These are phyloP conservation scores for Trissolcus japonicus DNA, from an alignment of 2,888 invertebrate species.

Conservation along the genomic window DNA sequence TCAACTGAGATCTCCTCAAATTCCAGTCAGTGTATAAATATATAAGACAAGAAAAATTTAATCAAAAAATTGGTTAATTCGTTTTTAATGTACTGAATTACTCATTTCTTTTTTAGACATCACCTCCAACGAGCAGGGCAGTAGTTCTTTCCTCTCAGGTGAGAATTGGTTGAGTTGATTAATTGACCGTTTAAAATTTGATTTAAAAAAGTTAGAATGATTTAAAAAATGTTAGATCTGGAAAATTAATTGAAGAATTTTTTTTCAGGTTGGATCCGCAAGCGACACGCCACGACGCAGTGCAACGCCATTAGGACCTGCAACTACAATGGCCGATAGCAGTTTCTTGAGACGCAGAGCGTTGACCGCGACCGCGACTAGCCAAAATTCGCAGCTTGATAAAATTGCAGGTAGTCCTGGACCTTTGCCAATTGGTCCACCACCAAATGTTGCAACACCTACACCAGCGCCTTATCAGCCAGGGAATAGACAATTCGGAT, in stretches of 20 bases:
- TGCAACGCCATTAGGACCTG: slow-evolving; percentile 58
- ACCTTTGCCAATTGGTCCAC: slow-evolving; percentile 59
- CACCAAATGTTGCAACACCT: slow-evolving; percentile 55
- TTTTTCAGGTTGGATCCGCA: too few species aligned
- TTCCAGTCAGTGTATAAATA: background rate
- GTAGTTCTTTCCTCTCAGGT: too few species aligned
- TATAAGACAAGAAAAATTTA: background rate
- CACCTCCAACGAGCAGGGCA: too few species aligned
- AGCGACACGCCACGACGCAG: slow-evolving; percentile 61
- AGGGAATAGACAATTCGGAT: slow-evolving; percentile 63
- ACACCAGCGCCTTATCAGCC: slow-evolving; percentile 61
- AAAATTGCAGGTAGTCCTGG: slow-evolving; percentile 51
- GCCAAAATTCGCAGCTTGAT: slow-evolving; percentile 60
- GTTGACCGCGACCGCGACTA: slow-evolving; percentile 58
- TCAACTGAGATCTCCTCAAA: slow-evolving; percentile 75
- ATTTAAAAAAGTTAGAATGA: background rate
- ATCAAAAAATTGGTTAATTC: background rate
- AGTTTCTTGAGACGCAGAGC: slow-evolving; percentile 68
- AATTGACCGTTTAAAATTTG: background rate
- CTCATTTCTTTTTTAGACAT: too few species aligned
- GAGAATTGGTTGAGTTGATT: background rate
- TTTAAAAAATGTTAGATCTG: too few species aligned
- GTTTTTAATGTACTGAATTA: too few species aligned
- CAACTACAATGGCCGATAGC: slow-evolving; percentile 57
- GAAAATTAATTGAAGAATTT: too few species aligned